Evolutionary conservation across 2,797 vertebrate species (phyloP).

Genomic region (Triplophysa yarkandensis): DNA sequence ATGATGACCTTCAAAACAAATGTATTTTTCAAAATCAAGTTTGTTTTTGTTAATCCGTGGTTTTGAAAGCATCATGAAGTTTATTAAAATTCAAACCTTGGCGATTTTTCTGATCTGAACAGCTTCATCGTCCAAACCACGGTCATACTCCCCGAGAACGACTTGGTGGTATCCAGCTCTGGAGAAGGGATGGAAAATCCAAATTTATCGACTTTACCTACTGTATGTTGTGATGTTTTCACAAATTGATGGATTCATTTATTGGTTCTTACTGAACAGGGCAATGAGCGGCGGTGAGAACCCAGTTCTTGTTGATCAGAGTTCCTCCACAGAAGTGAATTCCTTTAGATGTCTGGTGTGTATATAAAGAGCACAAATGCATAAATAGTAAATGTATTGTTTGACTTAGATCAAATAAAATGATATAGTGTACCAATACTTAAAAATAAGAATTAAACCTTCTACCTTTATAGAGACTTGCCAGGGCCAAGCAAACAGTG

Average conservation of each 20-base stretch:
- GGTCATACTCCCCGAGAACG: slow-evolving; percentile 80
- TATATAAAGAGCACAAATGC: not conserved
- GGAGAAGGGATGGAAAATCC: not conserved
- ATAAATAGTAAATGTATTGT: too few relatives aligned
- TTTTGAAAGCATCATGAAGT: too few relatives aligned
- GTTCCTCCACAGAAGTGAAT: slow-evolving; percentile 88
- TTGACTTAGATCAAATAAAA: too few relatives aligned
- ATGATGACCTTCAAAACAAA: slow-evolving; percentile 74
- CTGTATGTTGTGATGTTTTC: too few relatives aligned
- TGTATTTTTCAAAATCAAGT: too few relatives aligned
- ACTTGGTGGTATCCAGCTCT: slow-evolving; percentile 73
- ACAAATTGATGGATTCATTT: too few relatives aligned
- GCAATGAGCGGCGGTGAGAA: slow-evolving; percentile 87
- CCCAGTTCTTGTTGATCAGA: slow-evolving; percentile 82
- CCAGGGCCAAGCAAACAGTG: slow-evolving; percentile 88
- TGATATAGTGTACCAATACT: too few relatives aligned
- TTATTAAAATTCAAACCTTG: slow-evolving; percentile 64
- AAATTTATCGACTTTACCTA: not conserved
- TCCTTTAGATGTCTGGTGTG: slow-evolving; percentile 70
- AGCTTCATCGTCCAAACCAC: slow-evolving; percentile 63
- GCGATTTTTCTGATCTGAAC: slow-evolving; percentile 76
- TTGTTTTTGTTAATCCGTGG: too few relatives aligned
- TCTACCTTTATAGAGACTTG: slow-evolving; percentile 88
- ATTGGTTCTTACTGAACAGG: slow-evolving; percentile 75
- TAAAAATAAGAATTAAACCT: not conserved